phyloP scores from a whole-genome alignment of 92 coral and sea anemone genomes.

The Blastomussa wellsi region DNA sequence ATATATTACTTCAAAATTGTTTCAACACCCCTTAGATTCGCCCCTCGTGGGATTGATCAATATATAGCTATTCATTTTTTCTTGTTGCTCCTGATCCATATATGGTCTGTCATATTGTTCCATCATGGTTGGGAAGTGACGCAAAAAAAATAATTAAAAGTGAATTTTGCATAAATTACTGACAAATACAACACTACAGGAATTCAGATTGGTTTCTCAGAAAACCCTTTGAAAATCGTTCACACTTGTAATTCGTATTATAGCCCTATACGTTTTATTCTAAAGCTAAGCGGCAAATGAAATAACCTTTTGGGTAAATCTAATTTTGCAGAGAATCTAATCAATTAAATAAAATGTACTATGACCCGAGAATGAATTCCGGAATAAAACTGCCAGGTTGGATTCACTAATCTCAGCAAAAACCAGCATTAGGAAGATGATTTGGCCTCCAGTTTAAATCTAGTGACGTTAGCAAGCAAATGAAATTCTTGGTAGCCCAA shows the following conservation, averaged over 20 bases:
- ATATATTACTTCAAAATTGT: no score
- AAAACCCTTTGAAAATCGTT: not conserved
- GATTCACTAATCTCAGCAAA: not conserved
- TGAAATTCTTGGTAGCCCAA: no score
- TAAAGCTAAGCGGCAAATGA: not conserved
- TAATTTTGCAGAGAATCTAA: not conserved
- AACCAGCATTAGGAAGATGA: no score
- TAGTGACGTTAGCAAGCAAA: no score
- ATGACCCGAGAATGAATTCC: not conserved
- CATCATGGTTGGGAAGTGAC: not conserved
- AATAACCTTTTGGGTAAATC: not conserved
- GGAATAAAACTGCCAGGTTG: not conserved
- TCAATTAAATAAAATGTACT: not conserved
- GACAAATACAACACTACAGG: not conserved
- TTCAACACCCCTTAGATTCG: no score
- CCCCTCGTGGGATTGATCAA: no score
- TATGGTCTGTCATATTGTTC: no score
- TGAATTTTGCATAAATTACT: not conserved
- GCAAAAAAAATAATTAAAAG: not conserved
- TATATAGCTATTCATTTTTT: no score
- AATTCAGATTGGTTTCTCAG: not conserved
- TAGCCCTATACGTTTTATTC: no score
- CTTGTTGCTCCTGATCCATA: no score
- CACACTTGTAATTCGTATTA: not conserved
- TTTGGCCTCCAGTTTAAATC: no score